These are phyloP conservation scores for Anolis sagrei DNA, from an alignment of 2,113 vertebrate genomes.

Conservation along the genomic window DNA sequence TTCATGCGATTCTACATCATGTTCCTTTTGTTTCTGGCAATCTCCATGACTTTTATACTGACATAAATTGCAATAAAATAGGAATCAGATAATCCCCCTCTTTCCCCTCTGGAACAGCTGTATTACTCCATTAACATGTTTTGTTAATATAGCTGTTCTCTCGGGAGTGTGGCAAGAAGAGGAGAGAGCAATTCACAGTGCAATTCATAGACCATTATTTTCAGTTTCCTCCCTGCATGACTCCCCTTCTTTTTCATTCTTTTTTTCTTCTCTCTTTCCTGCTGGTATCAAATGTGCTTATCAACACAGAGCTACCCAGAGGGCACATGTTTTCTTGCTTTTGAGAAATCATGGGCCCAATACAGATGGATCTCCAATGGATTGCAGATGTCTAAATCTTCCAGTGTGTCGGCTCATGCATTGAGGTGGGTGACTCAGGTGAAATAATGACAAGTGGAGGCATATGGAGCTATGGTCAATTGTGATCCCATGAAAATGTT, in stretches of 20 bases:
- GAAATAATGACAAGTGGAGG: background rate
- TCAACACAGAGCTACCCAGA: background rate
- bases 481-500: background rate
- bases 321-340: background rate
- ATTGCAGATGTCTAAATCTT: background rate
- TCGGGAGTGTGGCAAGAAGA: slow-evolving; percentile 34
- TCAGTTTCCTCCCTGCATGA: background rate
- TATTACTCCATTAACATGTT: slow-evolving; percentile 73
- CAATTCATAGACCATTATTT: slow-evolving; percentile 52
- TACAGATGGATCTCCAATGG: background rate
- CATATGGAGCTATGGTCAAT: background rate
- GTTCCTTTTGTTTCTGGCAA: slow-evolving; percentile 71
- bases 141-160: slow-evolving; percentile 67
- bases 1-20: slow-evolving; percentile 70
- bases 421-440: background rate
- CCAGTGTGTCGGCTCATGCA: background rate
- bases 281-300: background rate
- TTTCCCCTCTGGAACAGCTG: slow-evolving; percentile 63
- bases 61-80: slow-evolving; percentile 75
- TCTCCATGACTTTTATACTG: slow-evolving; percentile 73
- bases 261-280: background rate
- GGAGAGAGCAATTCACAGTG: slow-evolving; percentile 56
- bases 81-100: slow-evolving; percentile 57
- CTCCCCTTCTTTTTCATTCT: background rate
- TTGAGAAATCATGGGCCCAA: background rate